Evolutionary conservation across 1,140 invertebrate genomes (phyloP).

Genomic region (Drosophila sp.): DNA sequence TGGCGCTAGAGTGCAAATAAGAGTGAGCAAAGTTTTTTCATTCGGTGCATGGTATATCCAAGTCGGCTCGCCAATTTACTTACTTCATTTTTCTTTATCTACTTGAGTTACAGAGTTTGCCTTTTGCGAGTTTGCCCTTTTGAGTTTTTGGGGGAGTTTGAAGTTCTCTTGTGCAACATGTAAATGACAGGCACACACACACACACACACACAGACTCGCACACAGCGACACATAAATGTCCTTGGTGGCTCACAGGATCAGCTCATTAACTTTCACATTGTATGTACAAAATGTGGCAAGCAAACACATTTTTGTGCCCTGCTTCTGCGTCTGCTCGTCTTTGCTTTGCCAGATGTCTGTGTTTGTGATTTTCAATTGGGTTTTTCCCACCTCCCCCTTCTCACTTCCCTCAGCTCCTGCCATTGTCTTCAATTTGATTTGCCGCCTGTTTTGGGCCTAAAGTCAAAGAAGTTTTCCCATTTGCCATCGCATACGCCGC

Average conservation of each 20-base stretch:
- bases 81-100: slow-evolving; percentile 23
- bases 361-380: slow-evolving; percentile 64
- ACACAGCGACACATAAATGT: slow-evolving; percentile 4
- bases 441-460: slow-evolving; percentile 54
- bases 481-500: slow-evolving; percentile 29
- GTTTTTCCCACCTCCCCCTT: slow-evolving; percentile 20
- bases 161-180: slow-evolving; percentile 54
- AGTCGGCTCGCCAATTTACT: background rate
- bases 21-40: slow-evolving; percentile 35
- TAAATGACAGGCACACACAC: slow-evolving; percentile 33
- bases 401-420: slow-evolving; percentile 27
- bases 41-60: background rate
- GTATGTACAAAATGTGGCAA: slow-evolving; percentile 25
- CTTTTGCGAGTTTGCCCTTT: slow-evolving; percentile 49
- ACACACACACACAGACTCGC: background rate
- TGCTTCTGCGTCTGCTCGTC: background rate
- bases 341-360: slow-evolving; percentile 24
- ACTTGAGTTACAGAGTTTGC: slow-evolving; percentile 57
- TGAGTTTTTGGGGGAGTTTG: slow-evolving; percentile 29
- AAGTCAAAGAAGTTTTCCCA: slow-evolving; percentile 72
- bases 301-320: slow-evolving; percentile 14
- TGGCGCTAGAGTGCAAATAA: too few relatives aligned
- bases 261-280: slow-evolving; percentile 56
- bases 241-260: slow-evolving; percentile 2
- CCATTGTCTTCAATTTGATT: slow-evolving; percentile 65